Conservation (phyloP, 2,888 invertebrate genomes). For the Tillus elongatus region DNA sequence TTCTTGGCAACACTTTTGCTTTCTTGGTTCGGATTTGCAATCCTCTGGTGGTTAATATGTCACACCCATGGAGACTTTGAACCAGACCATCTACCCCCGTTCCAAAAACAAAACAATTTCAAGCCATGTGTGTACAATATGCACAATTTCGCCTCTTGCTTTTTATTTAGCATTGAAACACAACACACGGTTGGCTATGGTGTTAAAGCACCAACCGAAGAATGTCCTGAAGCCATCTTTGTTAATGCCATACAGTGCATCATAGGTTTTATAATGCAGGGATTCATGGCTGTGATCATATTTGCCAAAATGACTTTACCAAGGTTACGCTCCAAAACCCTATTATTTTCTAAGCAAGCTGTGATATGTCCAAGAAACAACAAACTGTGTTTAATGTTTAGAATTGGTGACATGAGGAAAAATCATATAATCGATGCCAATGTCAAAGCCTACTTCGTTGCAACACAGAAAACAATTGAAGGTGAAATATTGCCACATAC, state of each 20-base stretch:
- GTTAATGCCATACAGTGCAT: conserved; percentile 90
- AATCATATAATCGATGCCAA: conserved; percentile 86
- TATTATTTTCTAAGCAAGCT: conserved; percentile 80
- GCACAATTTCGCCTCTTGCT: conserved; percentile 77
- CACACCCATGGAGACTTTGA: conserved; percentile 77
- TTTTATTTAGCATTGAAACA: conserved; percentile 88
- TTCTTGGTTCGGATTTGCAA: conserved; percentile 78
- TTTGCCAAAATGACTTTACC: conserved; percentile 92
- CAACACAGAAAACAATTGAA: conserved; percentile 65
- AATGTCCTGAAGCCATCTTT: conserved; percentile 84
- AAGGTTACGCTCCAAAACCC: conserved; percentile 80
- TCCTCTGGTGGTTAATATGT: conserved; percentile 81
- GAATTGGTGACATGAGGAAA: conserved; percentile 85
- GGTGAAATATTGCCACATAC: conserved; percentile 66
- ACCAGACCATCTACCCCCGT: conserved; percentile 47
- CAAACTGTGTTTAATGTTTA: conserved; percentile 71
- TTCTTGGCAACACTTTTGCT: conserved; percentile 78
- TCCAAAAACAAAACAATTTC: conserved; percentile 46
- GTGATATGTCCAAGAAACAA: conserved; percentile 77
- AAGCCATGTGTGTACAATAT: conserved; percentile 79
- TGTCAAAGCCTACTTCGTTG: conserved; percentile 69
- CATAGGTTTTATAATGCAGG: conserved; percentile 34
- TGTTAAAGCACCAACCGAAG: conserved; percentile 70
- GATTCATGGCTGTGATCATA: conserved; percentile 68
- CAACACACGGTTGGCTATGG: conserved; percentile 90